Percentiles rank a stretch among this genome's conserved stretches.
Evolutionary conservation across 2,113 vertebrate species (phyloP).

Genomic region (Clinocottus analis): DNA sequence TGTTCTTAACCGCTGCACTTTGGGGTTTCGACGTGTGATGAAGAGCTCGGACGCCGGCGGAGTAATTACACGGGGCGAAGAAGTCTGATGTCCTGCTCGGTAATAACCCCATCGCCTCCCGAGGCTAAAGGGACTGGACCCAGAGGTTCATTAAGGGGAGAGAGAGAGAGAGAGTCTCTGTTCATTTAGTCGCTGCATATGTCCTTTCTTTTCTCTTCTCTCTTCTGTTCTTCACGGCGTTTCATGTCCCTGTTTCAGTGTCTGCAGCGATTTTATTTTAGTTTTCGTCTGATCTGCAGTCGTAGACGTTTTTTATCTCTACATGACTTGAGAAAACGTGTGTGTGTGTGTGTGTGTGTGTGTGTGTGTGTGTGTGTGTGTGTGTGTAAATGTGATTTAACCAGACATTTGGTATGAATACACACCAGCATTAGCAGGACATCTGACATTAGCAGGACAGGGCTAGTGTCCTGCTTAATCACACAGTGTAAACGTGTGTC

Average conservation of each 20-base stretch:
- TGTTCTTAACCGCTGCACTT: constrained; percentile 65
- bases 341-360: no score
- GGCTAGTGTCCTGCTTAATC: no score
- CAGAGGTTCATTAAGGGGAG: constrained; percentile 52
- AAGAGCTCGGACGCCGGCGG: constrained; percentile 49
- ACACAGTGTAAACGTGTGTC: no score
- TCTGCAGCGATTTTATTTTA: constrained; percentile 1
- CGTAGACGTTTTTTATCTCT: background rate
- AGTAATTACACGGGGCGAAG: constrained; percentile 69
- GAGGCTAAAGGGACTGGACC: constrained; percentile 53
- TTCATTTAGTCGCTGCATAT: constrained; percentile 34
- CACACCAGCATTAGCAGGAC: no score
- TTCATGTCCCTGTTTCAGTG: background rate
- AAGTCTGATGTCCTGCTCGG: constrained; percentile 56
- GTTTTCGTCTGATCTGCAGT: constrained; percentile 31
- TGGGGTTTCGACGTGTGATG: constrained; percentile 54
- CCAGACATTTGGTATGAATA: no score
- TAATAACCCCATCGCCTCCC: constrained; percentile 55
- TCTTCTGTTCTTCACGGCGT: background rate
- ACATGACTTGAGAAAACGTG: constrained; percentile 6
- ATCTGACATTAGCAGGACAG: no score
- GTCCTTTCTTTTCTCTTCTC: constrained; percentile 6
- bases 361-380: no score
- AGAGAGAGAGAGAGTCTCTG: background rate
- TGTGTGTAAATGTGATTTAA: no score